Percentiles rank a stretch among this genome's conserved stretches.
phyloP scores from a whole-genome alignment of 1,140 invertebrate genomes.

The Sarcophaga peregrina region DNA sequence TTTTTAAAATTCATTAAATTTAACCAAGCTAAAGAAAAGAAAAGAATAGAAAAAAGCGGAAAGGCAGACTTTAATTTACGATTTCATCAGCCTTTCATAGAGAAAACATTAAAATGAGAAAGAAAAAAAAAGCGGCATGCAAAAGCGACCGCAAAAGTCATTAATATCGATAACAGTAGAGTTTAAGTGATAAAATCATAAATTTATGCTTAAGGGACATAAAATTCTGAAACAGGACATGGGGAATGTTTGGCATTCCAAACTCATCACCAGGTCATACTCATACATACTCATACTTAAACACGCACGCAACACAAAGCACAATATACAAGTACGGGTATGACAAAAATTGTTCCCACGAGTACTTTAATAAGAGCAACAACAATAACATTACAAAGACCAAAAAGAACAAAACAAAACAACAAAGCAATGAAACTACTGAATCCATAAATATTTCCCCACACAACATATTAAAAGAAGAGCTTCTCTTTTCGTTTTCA shows the following conservation, averaged over 20 bases:
- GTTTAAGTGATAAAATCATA: not conserved
- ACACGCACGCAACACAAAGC: not conserved
- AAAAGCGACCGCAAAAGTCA: not conserved
- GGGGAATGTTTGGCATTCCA: conserved; percentile 14
- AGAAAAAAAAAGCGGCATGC: too few species aligned
- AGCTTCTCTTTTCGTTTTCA: too few species aligned
- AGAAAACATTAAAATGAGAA: too few species aligned
- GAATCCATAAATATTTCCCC: not conserved
- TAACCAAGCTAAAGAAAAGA: too few species aligned
- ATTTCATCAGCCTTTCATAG: too few species aligned
- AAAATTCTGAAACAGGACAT: not conserved
- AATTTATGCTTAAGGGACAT: not conserved
- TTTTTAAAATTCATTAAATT: too few species aligned
- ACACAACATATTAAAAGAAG: not conserved
- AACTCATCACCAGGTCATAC: not conserved
- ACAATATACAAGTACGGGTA: not conserved
- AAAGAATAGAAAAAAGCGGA: too few species aligned
- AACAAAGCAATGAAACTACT: too few species aligned
- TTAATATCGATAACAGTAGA: not conserved
- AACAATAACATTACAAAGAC: not conserved
- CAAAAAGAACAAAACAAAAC: too few species aligned
- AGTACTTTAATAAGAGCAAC: not conserved
- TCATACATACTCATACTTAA: not conserved
- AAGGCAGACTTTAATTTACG: too few species aligned
- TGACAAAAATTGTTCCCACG: conserved; percentile 1